Base-by-base conservation (phyloP, 1,140 invertebrate species). In the Acromyrmex echinatior region DNA sequence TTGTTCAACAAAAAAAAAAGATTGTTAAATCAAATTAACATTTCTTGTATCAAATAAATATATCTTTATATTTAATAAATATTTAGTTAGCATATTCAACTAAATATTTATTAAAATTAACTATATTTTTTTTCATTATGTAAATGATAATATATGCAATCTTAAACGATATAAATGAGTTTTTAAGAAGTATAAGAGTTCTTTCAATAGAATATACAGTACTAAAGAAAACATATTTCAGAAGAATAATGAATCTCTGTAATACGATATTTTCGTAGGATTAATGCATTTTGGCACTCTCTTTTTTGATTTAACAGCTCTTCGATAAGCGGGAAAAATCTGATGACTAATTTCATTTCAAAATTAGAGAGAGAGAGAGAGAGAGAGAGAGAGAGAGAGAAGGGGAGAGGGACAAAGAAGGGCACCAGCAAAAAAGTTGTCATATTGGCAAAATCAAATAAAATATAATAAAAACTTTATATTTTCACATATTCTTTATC, bases 341-440 rank as follows among this genome's bases (percentile, higher is more conserved):
- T 16, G 5, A 81, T 39, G 28, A 21, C 16, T 39, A 28, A 60
- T 71, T 71, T 45, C 60, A 78, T 63, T 78, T 78, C 9, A 45
- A 45, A 1, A n/a, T 53, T 28, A 70, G 2, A 65, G 2, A 18
- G 5, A 56, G 5, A 80, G 2, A 39, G 49, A 39, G 9, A 79
- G 3, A 35, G 5, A 35, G 5, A 35, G 5, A 31, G 31, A 28
- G 28, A 28, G 28, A 28, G 28, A 28, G 28, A 28, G 28, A 31
- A 2, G 18, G 0, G 16, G n/a, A 28, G 16, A 5, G 16, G 1
- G 28, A 31, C 31, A 31, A 31, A 65, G 25, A 78, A 6, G n/a
- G 3, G 51, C 0, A 2, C 25, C 21, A 21, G 21, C 21, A 28
- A n/a, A 18, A 68, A 21, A 70, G 9, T 80, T n/a, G n/a, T 31